Percentiles rank a stretch among this genome's conserved stretches.
These are phyloP conservation scores for Pelvicachromis taeniatus DNA, from an alignment of 2,113 vertebrate genomes.

Conservation along the genomic window DNA sequence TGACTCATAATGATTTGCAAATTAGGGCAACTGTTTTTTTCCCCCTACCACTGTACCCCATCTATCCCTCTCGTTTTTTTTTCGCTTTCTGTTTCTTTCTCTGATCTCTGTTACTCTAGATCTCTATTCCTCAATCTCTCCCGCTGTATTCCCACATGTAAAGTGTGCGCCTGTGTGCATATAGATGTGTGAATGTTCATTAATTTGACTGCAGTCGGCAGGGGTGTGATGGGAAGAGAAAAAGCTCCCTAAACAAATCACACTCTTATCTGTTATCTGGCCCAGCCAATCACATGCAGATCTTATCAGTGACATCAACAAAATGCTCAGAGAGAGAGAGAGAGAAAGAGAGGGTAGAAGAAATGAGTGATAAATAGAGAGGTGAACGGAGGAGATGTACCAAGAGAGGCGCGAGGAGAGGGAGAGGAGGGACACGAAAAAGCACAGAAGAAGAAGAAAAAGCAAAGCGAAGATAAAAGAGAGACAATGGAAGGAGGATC, in stretches of 20 bases:
- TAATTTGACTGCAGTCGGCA: constrained; percentile 6
- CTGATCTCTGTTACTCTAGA: not conserved
- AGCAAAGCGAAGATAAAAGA: constrained; percentile 19
- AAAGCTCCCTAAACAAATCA: constrained; percentile 38
- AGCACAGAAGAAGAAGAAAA: not conserved
- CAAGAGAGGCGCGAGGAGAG: not conserved
- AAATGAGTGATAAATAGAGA: not conserved
- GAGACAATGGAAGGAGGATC: constrained; percentile 42
- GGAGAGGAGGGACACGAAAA: not conserved
- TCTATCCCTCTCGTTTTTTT: not conserved
- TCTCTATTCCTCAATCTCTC: not conserved
- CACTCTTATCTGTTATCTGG: constrained; percentile 39
- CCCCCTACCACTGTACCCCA: not conserved
- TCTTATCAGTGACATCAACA: constrained; percentile 42
- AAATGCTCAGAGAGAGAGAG: not conserved
- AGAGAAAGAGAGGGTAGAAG: not conserved
- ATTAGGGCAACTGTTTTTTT: constrained; percentile 48
- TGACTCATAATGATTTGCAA: constrained; percentile 71
- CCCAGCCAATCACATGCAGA: constrained; percentile 46
- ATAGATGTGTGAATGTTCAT: constrained; percentile 2
- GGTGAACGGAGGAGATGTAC: not conserved
- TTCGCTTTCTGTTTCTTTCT: not conserved
- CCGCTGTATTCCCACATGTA: not conserved
- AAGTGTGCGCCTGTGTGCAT: not conserved
- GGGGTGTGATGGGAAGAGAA: constrained; percentile 17